Conservation (phyloP, 2,888 invertebrate genomes). For the Ennomos fuscantarius region DNA sequence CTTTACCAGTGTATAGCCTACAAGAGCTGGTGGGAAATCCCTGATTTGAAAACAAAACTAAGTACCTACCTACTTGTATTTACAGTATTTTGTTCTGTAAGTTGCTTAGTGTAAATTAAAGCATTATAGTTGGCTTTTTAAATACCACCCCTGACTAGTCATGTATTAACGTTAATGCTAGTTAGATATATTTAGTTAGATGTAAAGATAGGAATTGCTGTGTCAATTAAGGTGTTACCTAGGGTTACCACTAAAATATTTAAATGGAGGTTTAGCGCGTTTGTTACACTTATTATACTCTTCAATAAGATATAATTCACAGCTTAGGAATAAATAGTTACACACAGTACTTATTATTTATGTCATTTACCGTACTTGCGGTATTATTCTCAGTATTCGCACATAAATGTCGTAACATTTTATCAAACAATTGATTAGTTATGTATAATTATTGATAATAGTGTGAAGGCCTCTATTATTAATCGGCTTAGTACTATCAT, state of each 20-base stretch:
- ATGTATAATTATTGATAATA: too few species aligned
- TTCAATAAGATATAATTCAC: too few species aligned
- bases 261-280: too few species aligned
- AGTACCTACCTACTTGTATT: constrained; percentile 22
- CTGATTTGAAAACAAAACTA: constrained; percentile 18
- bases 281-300: too few species aligned
- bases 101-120: constrained; percentile 15
- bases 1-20: constrained; percentile 4
- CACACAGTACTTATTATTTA: too few species aligned
- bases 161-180: constrained; percentile 22
- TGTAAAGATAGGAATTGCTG: constrained; percentile 14
- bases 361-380: too few species aligned
- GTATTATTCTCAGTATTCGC: too few species aligned
- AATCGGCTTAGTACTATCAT: background rate
- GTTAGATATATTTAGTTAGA: constrained; percentile 21
- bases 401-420: too few species aligned
- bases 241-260: constrained; percentile 12
- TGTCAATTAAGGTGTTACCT: constrained; percentile 21
- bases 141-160: constrained; percentile 30
- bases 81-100: constrained; percentile 22
- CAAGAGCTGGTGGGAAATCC: constrained; percentile 1
- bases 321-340: too few species aligned
- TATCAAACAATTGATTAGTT: too few species aligned
- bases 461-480: too few species aligned
- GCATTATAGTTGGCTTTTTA: constrained; percentile 26